Evolutionary conservation across 2,113 vertebrate genomes (phyloP), one percentile per base, ranked within the genome.

Genomic region (Hipposideros armiger): DNA sequence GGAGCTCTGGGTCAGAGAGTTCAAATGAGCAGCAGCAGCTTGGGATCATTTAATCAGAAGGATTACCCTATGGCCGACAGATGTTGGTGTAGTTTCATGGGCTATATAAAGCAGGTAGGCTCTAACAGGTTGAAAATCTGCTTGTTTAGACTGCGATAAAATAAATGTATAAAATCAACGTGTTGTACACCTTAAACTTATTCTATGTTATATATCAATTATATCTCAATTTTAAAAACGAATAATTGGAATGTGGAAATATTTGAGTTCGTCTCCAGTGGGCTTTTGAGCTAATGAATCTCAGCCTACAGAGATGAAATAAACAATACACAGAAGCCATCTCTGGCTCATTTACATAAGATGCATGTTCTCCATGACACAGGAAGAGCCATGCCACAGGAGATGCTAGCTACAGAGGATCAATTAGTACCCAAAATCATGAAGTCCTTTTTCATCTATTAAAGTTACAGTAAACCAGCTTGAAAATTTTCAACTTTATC

Each of bases 391-490:
- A 62, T 56, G 24, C 2, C 42, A 58, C 22, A 47, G 32, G 72
- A 84, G 26, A 78, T 66, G 7, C 36, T 88, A 70, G 47, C 50
- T 77, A 56, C 45, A 77, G 62, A 76, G 36, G 8, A 77, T 45
- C 45, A 72, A 54, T 54, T 82, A 54, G 11, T 72, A 83, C 14
- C 4, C 28, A 9, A 81, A 90, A 52, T 56, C 32, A 36, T 32
- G 67, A 67, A 82, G 26, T 5, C 7, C 2, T 80, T 88, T 91
- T 95, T 82, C 28, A 94, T 42, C 11, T 32, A 67, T 13, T 78
- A 80, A 82, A 91, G 42, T 89, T 80, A 69, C 30, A 72, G 58
- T 92, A 92, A 94, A 85, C 28, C 11, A 74, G 22, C 32, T 56
- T 81, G 17, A 84, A 24, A 24, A 86, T 69, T 67, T 95, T 87